A percentile compares a stretch with the other conserved stretches of the same genome.
phyloP scores from a whole-genome alignment of 2,888 invertebrate species.

The Schizaphis graminum region DNA sequence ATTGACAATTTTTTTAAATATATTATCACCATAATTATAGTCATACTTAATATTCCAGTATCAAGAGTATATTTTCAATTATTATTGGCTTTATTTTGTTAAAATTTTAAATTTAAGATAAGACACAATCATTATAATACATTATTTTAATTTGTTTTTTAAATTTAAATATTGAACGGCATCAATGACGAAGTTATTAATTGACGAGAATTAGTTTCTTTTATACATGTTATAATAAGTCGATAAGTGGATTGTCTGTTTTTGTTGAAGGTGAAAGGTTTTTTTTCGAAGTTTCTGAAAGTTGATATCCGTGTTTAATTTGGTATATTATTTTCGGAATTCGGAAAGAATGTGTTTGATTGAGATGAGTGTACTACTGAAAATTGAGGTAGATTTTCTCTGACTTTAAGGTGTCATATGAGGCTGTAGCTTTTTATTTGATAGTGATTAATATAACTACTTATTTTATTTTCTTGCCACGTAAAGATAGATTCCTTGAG shows the following conservation, averaged over 20 bases:
- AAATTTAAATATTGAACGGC: not conserved
- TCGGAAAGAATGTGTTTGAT: not conserved
- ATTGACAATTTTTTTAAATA: not conserved
- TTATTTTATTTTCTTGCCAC: not conserved
- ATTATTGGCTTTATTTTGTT: not conserved
- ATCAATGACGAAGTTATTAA: not conserved
- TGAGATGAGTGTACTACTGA: not conserved
- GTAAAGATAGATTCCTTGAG: not conserved
- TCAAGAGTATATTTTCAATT: not conserved
- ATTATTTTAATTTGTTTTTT: not conserved
- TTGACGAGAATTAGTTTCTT: not conserved
- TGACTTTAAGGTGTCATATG: not conserved
- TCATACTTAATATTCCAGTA: not conserved
- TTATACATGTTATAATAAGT: not conserved
- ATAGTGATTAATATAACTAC: not conserved
- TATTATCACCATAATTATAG: not conserved
- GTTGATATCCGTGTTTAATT: not conserved
- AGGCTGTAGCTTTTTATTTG: not conserved
- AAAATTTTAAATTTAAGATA: not conserved
- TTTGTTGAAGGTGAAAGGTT: not conserved
- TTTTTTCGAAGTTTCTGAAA: not conserved
- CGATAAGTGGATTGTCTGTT: not conserved
- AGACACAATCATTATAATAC: not conserved
- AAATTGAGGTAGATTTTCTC: not conserved
- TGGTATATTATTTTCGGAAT: not conserved